Conservation (phyloP, 30 jellyfish, hydroid and myxozoan species). For the Rhopilema esculentum region DNA sequence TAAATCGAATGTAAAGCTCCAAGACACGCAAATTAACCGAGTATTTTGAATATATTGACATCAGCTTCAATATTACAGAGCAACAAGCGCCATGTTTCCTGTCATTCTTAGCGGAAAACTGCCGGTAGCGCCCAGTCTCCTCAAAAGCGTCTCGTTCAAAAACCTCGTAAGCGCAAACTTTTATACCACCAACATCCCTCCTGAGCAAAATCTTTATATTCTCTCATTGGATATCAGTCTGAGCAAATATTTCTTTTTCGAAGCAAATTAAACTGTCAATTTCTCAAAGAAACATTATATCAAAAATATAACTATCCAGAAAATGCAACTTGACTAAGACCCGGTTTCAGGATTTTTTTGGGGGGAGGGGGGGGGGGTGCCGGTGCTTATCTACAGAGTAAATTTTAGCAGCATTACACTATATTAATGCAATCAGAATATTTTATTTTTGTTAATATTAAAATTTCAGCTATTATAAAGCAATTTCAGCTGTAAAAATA, state of each 20-base stretch:
- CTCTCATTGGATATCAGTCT: neutral
- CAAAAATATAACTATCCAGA: neutral
- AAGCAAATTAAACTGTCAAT: neutral
- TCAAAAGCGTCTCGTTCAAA: no score
- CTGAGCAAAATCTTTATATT: neutral
- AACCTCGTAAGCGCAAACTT: neutral
- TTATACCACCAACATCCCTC: neutral
- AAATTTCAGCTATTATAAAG: no score
- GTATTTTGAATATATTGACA: neutral
- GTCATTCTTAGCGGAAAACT: conserved; percentile 8
- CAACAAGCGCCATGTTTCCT: neutral
- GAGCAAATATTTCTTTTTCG: neutral
- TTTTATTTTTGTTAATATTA: no score
- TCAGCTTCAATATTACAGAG: neutral
- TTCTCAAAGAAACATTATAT: neutral
- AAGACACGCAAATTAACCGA: neutral
- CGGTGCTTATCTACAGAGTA: no score
- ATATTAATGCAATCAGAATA: no score
- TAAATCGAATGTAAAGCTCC: neutral
- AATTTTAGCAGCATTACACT: no score
- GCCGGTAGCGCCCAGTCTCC: conserved; percentile 59
- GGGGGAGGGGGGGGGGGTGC: no score
- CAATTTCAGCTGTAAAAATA: no score
- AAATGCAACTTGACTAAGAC: no score
- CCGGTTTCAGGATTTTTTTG: no score